These are phyloP conservation scores for Nannospalax galili DNA, from an alignment of 2,113 vertebrate genomes.

Conservation along the genomic window DNA sequence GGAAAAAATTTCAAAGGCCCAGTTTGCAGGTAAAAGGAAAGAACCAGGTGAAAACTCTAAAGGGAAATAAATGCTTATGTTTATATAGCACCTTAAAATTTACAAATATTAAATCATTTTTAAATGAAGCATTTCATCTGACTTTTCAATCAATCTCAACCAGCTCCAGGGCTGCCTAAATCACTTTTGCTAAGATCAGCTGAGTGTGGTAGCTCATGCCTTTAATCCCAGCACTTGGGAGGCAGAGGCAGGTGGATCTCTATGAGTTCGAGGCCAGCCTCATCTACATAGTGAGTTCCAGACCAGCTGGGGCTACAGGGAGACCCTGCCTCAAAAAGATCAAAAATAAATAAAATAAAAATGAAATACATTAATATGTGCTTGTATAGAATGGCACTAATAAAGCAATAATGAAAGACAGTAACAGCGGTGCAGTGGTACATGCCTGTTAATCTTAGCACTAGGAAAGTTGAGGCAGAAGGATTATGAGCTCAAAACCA, in stretches of 20 bases:
- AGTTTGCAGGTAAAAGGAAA: neutral
- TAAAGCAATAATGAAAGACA: neutral
- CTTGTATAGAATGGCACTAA: neutral
- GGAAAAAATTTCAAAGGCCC: neutral
- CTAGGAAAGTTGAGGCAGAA: neutral
- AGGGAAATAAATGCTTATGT: slow-evolving; percentile 11
- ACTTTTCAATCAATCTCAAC: slow-evolving; percentile 35
- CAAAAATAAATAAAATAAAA: neutral
- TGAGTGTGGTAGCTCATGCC: no score
- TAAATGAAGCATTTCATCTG: neutral
- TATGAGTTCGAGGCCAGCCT: no score
- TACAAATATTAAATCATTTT: slow-evolving; percentile 49
- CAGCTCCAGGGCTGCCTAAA: neutral
- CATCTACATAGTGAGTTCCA: no score
- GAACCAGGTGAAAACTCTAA: neutral
- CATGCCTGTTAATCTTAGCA: neutral
- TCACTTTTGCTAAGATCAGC: no score
- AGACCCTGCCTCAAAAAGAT: no score
- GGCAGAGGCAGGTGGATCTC: no score
- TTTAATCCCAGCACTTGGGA: no score
- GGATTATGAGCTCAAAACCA: neutral
- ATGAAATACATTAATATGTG: neutral
- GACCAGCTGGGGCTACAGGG: no score
- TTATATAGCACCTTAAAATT: neutral
- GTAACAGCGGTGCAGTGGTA: neutral